These are phyloP conservation scores for Andrena camellia DNA, from an alignment of 2,888 invertebrate genomes.

Conservation along the genomic window DNA sequence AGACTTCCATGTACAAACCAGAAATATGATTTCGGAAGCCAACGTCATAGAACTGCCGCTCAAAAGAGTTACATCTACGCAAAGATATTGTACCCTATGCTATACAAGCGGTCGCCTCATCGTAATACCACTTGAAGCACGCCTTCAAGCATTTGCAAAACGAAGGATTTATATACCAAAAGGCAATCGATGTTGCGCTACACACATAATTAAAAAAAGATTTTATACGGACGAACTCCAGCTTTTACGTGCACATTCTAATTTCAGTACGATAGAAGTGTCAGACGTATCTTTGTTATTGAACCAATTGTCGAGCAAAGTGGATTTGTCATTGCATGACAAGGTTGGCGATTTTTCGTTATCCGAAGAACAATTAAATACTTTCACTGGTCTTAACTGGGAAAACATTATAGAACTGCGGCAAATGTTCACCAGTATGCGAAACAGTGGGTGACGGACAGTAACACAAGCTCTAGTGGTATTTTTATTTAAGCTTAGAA, in stretches of 20 bases:
- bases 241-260: conserved; percentile 36
- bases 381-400: conserved; percentile 48
- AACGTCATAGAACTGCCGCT: background rate
- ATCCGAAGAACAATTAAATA: background rate
- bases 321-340: conserved; percentile 26
- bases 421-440: background rate
- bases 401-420: conserved; percentile 11
- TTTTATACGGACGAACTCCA: conserved; percentile 57
- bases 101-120: background rate
- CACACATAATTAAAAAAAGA: conserved; percentile 64
- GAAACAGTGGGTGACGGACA: background rate
- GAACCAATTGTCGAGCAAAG: background rate
- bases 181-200: conserved; percentile 67
- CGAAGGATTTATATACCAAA: conserved; percentile 54
- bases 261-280: background rate
- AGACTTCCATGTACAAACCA: background rate
- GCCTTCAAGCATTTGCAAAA: conserved; percentile 56
- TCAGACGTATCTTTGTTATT: background rate
- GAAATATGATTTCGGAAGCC: background rate
- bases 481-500: background rate
- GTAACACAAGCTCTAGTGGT: conserved; percentile 5
- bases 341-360: conserved; percentile 40
- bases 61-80: background rate
- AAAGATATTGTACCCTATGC: background rate
- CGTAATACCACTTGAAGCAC: conserved; percentile 39